Evolutionary conservation across 2,888 invertebrate species (phyloP).

Genomic region (Dilophus febrilis): DNA sequence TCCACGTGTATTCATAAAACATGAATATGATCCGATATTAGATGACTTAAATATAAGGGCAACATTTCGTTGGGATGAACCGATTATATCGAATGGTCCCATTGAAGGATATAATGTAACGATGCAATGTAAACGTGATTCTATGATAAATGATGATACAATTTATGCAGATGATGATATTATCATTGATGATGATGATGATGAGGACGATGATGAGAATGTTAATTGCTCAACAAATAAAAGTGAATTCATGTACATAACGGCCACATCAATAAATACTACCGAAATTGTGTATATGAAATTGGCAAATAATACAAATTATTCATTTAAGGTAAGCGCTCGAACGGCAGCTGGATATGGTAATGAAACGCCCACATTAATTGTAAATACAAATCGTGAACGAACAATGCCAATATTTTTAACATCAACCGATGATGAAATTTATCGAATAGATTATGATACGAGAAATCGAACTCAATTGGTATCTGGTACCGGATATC

Average conservation of each 20-base stretch:
- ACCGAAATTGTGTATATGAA: constrained; percentile 36
- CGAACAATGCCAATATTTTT: constrained; percentile 64
- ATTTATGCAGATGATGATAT: too few relatives aligned
- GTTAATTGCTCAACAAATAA: background rate
- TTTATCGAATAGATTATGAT: constrained; percentile 62
- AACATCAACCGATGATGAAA: constrained; percentile 51
- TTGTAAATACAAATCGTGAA: constrained; percentile 49
- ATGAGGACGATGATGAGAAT: background rate
- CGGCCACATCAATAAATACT: constrained; percentile 43
- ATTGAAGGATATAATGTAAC: constrained; percentile 46
- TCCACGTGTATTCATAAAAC: constrained; percentile 55
- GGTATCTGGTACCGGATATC: constrained; percentile 40
- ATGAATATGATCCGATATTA: constrained; percentile 25
- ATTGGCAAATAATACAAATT: constrained; percentile 7
- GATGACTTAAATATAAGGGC: constrained; percentile 32
- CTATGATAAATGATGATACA: background rate
- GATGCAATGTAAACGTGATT: constrained; percentile 23
- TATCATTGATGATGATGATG: background rate
- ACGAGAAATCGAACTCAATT: constrained; percentile 41
- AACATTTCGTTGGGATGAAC: constrained; percentile 66
- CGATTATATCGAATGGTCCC: constrained; percentile 54
- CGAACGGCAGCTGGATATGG: constrained; percentile 65
- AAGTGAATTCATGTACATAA: constrained; percentile 23
- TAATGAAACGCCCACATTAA: constrained; percentile 43
- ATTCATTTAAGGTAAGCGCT: constrained; percentile 50